Evolutionary conservation across 1,140 invertebrate genomes (phyloP).

Genomic region (Lamellibrachia luymesi): DNA sequence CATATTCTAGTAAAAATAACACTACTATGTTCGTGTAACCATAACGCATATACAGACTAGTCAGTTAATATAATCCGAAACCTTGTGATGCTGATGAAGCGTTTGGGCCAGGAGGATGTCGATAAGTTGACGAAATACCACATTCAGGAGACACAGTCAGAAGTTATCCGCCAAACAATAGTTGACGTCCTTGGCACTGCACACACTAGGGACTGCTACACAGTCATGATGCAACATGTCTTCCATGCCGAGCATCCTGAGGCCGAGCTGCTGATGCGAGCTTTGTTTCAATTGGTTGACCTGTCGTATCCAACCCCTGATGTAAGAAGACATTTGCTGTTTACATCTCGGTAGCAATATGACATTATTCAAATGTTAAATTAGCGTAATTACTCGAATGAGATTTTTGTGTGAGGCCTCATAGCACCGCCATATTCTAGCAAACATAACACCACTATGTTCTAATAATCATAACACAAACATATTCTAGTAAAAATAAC

Average conservation of each 20-base stretch:
- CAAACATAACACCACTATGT: too few relatives aligned
- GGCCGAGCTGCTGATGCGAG: background rate
- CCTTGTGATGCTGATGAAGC: background rate
- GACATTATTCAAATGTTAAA: background rate
- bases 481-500: too few relatives aligned
- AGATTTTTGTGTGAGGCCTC: too few relatives aligned
- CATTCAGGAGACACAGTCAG: background rate
- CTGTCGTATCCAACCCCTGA: background rate
- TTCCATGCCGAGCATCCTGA: background rate
- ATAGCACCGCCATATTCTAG: too few relatives aligned
- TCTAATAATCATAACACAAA: too few relatives aligned
- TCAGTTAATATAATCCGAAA: too few relatives aligned
- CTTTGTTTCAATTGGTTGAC: background rate
- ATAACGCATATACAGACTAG: too few relatives aligned
- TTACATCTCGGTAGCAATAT: background rate
- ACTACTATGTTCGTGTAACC: too few relatives aligned
- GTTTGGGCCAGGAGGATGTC: background rate
- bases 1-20: too few relatives aligned
- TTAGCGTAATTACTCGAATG: too few relatives aligned
- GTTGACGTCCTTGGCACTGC: background rate
- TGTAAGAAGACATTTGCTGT: background rate
- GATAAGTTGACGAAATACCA: background rate
- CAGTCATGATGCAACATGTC: background rate
- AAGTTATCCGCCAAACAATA: background rate
- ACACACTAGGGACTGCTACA: background rate